Base-by-base conservation (phyloP, 2,113 vertebrate genomes). In the Condylura cristata region DNA sequence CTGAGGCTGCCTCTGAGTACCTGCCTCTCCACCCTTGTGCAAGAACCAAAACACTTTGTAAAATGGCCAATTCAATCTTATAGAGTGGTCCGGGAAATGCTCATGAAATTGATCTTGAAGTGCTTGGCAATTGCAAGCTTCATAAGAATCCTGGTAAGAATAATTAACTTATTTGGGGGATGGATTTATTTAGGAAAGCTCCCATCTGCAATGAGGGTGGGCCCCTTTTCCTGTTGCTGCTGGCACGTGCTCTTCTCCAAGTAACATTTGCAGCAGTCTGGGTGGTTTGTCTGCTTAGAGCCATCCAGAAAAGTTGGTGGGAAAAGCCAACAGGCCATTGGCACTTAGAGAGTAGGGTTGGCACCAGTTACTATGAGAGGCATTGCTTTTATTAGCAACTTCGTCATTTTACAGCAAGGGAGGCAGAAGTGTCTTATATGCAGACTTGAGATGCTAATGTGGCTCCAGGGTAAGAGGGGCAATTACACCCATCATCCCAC, bases 181-280 rank as follows among this genome's bases (percentile, higher is more conserved):
- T 82, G 94, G 90, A 78, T 96, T 94, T 96, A 84, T 91, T 97
- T 93, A 96, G 79, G 89, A 96, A 84, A 72, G 48, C 46, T 91
- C 93, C 48, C 93, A 84, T 80, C 94, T 90, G 94, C 96, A 72
- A 0, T 20, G 93, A 96, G 97, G 95, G 96, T 97, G 96, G 96
- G 97, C 97, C 93, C 37, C 72, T 56, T 93, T 95, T 93, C 91
- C 93, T 96, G 96, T 96, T 97, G 91, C 94, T 97, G 61, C 96
- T 96, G 97, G 97, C 96, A 91, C 13, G 6, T 79, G 88, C 56
- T 87, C 86, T 74, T 85, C 79, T 86, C 89, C 84, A 41, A 87
- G 94, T 78, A 93, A 93, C 80, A 70, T 95, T 95, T 91, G 87
- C 76, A 75, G 93, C 95, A 96, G 91, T 96, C 95, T 97, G 97